A percentile compares a stretch with the other conserved stretches of the same genome.
These are phyloP conservation scores for Zaprionus tsacasi DNA, from an alignment of 1,140 invertebrate species.

Conservation along the genomic window DNA sequence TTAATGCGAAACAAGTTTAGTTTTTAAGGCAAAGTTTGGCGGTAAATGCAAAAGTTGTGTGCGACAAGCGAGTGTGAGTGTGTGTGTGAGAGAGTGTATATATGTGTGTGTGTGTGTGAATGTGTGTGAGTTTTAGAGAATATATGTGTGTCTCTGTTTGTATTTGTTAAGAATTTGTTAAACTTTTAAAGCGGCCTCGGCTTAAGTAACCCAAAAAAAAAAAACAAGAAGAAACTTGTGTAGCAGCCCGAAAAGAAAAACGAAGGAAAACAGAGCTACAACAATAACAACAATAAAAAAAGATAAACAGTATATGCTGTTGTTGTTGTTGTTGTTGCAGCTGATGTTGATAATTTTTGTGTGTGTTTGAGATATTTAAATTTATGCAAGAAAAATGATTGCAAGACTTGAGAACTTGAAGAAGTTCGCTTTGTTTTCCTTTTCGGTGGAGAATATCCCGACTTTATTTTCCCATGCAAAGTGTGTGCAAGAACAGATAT, in stretches of 20 bases:
- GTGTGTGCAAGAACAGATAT: too few relatives aligned
- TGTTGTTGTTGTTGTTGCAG: constrained; percentile 6
- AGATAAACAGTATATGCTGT: background rate
- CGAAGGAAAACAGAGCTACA: constrained; percentile 30
- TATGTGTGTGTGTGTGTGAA: constrained; percentile 11
- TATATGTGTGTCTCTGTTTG: constrained; percentile 20
- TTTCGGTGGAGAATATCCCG: background rate
- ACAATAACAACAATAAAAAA: constrained; percentile 23
- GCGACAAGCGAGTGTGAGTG: background rate
- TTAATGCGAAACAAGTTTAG: constrained; percentile 21
- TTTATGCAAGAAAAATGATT: constrained; percentile 12
- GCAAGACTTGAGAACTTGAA: constrained; percentile 12
- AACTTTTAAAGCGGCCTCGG: constrained; percentile 3
- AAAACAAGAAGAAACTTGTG: background rate
- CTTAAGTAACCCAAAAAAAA: background rate
- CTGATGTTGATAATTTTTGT: constrained; percentile 4
- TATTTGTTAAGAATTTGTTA: constrained; percentile 10
- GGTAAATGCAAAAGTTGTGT: constrained; percentile 25
- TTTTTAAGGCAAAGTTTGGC: constrained; percentile 35
- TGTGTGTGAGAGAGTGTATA: constrained; percentile 12
- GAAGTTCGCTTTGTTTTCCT: background rate
- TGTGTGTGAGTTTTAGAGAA: constrained; percentile 24
- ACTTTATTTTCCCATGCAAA: constrained; percentile 51
- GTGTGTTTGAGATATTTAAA: background rate
- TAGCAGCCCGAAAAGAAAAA: constrained; percentile 11